These are phyloP conservation scores for Myiotriccus ornatus DNA, from an alignment of 2,797 vertebrate genomes.

Conservation along the genomic window DNA sequence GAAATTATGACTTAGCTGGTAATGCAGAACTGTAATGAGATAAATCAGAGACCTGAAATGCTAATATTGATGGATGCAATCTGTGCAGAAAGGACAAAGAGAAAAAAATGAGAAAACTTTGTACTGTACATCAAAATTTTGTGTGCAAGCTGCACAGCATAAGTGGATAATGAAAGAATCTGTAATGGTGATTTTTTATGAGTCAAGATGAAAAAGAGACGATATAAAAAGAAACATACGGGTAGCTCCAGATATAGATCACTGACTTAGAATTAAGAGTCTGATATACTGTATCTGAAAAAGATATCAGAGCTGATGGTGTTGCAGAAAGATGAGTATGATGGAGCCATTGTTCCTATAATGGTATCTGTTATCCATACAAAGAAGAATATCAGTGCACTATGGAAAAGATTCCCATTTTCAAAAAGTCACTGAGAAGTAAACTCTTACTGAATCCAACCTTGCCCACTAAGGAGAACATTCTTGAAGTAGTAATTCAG, in stretches of 20 bases:
- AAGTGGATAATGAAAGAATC: neutral
- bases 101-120: conserved; percentile 12
- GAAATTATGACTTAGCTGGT: conserved; percentile 51
- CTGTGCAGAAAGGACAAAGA: conserved; percentile 18
- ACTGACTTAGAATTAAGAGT: neutral
- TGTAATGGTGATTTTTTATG: conserved; percentile 12
- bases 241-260: neutral
- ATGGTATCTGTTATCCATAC: neutral
- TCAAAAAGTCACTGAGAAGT: neutral
- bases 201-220: neutral
- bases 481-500: neutral
- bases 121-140: neutral
- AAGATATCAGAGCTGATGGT: neutral
- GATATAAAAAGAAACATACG: neutral
- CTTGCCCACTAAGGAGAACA: neutral
- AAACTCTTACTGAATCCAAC: neutral
- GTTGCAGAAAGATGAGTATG: neutral
- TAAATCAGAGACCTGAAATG: conserved; percentile 53
- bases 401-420: neutral
- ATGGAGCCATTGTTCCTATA: neutral
- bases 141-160: neutral
- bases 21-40: conserved; percentile 46
- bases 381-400: neutral
- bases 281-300: neutral
- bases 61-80: conserved; percentile 51